Evolutionary conservation across 1,140 invertebrate genomes (phyloP).

Genomic region (Sarcophaga bullata): DNA sequence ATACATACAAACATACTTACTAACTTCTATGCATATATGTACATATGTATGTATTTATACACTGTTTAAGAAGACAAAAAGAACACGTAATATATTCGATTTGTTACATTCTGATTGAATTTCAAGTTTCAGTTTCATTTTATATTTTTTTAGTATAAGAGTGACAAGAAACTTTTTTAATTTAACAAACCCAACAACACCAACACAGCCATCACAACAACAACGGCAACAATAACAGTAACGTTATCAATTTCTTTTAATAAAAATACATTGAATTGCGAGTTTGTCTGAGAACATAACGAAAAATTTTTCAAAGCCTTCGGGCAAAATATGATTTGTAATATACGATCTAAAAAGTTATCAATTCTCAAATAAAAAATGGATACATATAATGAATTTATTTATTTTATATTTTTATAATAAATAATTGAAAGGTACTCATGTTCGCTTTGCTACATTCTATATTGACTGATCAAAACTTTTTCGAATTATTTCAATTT

Average conservation of each 20-base stretch:
- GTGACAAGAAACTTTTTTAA: constrained; percentile 24
- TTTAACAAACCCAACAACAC: constrained; percentile 7
- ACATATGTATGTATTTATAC: not conserved
- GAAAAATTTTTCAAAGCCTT: not conserved
- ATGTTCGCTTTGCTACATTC: too few relatives aligned
- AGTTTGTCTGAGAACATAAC: not conserved
- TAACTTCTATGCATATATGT: not conserved
- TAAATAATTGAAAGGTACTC: too few relatives aligned
- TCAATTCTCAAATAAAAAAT: too few relatives aligned
- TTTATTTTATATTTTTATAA: too few relatives aligned
- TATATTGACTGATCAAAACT: too few relatives aligned
- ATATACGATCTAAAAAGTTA: not conserved
- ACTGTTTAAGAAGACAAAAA: not conserved
- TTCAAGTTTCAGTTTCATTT: constrained; percentile 14
- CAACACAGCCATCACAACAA: too few relatives aligned
- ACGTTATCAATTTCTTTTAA: constrained; percentile 3
- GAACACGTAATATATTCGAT: constrained; percentile 24
- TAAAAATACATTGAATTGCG: not conserved
- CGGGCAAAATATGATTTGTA: constrained; percentile 9
- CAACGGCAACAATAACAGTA: not conserved
- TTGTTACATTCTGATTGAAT: constrained; percentile 20
- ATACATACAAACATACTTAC: not conserved
- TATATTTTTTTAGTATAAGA: not conserved
- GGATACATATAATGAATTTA: too few relatives aligned
- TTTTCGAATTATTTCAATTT: too few relatives aligned